These are phyloP conservation scores for Diaphora mendica DNA, from an alignment of 2,888 invertebrate species.

Conservation along the genomic window DNA sequence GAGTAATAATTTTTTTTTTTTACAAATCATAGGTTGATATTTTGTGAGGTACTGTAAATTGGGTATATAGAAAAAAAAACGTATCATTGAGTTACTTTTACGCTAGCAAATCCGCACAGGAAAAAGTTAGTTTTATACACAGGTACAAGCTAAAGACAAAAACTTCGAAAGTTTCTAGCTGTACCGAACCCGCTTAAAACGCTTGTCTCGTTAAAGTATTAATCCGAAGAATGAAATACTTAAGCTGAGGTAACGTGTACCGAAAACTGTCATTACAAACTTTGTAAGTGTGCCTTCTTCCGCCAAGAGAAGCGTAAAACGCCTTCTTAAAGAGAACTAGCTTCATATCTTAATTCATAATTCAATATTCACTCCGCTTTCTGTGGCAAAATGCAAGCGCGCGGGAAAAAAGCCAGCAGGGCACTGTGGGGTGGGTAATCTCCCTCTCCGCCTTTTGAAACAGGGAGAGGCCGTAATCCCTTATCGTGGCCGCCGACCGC, in stretches of 20 bases:
- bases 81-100: neutral
- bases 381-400: constrained; percentile 77
- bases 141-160: neutral
- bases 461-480: constrained; percentile 70
- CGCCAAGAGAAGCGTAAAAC: constrained; percentile 38
- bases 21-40: no score
- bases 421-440: constrained; percentile 46
- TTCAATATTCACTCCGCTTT: constrained; percentile 75
- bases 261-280: constrained; percentile 47
- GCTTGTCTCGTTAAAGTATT: constrained; percentile 22
- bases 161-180: neutral
- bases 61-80: neutral
- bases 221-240: constrained; percentile 38
- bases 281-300: constrained; percentile 39
- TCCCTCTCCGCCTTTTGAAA: constrained; percentile 26
- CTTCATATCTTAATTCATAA: constrained; percentile 80
- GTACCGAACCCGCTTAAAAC: constrained; percentile 3
- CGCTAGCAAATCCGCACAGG: no score
- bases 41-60: neutral
- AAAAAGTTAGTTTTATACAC: neutral
- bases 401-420: constrained; percentile 76
- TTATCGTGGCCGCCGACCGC: constrained; percentile 78
- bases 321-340: constrained; percentile 52
- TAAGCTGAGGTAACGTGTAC: constrained; percentile 35
- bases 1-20: no score